Base-by-base conservation (phyloP, 1,140 invertebrate genomes). In the Drosophila burlai region DNA sequence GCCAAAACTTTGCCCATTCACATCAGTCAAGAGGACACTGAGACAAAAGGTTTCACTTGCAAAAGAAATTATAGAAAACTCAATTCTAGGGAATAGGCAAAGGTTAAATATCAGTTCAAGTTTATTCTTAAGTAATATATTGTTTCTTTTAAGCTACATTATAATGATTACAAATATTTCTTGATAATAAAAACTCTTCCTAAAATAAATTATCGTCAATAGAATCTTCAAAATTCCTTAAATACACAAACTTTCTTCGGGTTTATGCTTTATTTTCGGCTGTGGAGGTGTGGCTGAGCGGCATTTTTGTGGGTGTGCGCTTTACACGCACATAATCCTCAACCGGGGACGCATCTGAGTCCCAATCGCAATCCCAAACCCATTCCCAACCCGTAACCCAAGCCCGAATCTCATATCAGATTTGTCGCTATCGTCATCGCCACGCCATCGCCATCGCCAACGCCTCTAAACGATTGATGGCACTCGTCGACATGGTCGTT, bases 391-490 rank as follows among this genome's bases (percentile, higher is more conserved):
- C 2, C 76, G 55, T 50, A 66, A 68, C 66, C 74, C 65, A 64
- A 60, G 52, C 67, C 78, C 64, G 58, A 85, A 77, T 83, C 83
- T 83, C 80, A 69, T 86, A 80, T 87, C 80, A 77, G 83, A 87
- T 87, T 87, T 87, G 84, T 83, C 66, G 71, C 76, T 76, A 80
- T 83, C 76, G 81, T 58, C 57, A 75, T 60, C 63, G 60, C 47
- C 29, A 34, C 24, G 21, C 21, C 21, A 21, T 29, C 61, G 60
- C 46, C 26, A 34, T 36, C 40, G 60, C 75, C 57, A 66, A 47
- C 74, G 82, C 60, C 78, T 87, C 77, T 87, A 87, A 87, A 87
- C 83, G 83, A 87, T 87, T 87, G 83, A 87, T 87, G 83, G 83
- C 72, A 77, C 65, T 69, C 76, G 82, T 60, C 75, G 66, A 57